Evolutionary conservation across 2,113 vertebrate genomes (phyloP).

Genomic region (Tachysurus fulvidraco): DNA sequence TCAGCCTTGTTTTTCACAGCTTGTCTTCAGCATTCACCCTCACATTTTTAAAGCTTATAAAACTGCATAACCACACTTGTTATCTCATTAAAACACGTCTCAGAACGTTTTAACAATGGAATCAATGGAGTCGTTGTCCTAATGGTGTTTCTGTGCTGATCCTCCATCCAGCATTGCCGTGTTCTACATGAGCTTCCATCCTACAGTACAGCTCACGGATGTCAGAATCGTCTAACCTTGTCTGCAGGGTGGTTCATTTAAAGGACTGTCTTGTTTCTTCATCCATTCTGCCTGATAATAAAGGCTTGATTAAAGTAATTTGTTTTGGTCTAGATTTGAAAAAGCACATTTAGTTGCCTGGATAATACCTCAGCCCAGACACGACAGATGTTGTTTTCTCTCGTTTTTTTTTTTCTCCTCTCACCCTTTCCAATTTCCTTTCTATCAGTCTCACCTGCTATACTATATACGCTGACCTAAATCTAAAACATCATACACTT

Average conservation of each 20-base stretch:
- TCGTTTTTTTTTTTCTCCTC: conserved; percentile 42
- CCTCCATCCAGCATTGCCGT: neutral
- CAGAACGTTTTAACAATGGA: conserved; percentile 1
- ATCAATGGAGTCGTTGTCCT: neutral
- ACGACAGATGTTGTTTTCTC: conserved; percentile 59
- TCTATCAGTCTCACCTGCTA: conserved; percentile 71
- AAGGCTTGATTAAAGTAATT: conserved; percentile 70
- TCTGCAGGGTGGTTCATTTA: conserved; percentile 26
- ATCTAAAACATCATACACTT: conserved; percentile 59
- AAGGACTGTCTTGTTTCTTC: conserved; percentile 21
- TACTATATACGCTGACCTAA: conserved; percentile 59
- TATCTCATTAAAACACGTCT: conserved; percentile 24
- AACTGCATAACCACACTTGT: neutral
- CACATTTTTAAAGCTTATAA: neutral
- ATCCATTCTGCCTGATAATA: conserved; percentile 16
- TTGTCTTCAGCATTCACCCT: neutral
- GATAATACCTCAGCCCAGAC: conserved; percentile 58
- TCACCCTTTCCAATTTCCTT: conserved; percentile 69
- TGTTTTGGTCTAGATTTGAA: conserved; percentile 70
- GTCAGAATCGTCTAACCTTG: neutral
- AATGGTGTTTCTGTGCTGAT: neutral
- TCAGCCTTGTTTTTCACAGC: neutral
- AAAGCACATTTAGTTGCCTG: conserved; percentile 65
- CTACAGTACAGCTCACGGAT: conserved; percentile 41
- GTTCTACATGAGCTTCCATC: neutral